phyloP scores from a whole-genome alignment of 2,888 invertebrate species.

The Megaustenia siamemsis region DNA sequence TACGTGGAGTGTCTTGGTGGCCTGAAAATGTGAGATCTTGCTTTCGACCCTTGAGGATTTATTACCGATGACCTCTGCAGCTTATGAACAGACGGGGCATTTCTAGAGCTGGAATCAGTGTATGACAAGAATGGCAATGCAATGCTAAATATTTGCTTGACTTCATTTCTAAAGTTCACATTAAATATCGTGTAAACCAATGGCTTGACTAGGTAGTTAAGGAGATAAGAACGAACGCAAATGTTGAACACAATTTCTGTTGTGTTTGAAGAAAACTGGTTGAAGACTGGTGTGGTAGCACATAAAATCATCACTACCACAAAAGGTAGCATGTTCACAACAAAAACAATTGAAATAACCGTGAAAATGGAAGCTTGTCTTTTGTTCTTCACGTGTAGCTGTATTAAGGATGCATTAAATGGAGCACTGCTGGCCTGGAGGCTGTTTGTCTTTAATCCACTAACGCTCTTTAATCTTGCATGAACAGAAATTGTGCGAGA shows the following conservation, averaged over 20 bases:
- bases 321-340: constrained; percentile 68
- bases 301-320: constrained; percentile 66
- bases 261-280: constrained; percentile 57
- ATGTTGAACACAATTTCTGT: constrained; percentile 68
- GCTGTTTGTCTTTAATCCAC: constrained; percentile 45
- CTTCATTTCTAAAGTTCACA: constrained; percentile 62
- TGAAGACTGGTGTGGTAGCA: constrained; percentile 63
- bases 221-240: constrained; percentile 68
- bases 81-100: not conserved
- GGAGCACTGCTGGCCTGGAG: constrained; percentile 40
- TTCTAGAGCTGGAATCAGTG: not conserved
- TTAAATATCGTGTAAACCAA: constrained; percentile 69
- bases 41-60: constrained; percentile 12
- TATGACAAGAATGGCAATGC: constrained; percentile 36
- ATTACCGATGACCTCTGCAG: constrained; percentile 3
- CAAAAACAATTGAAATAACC: constrained; percentile 67
- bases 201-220: constrained; percentile 69
- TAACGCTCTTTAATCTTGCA: constrained; percentile 46
- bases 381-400: constrained; percentile 59
- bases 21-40: constrained; percentile 42
- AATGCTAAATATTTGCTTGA: constrained; percentile 49
- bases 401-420: constrained; percentile 33
- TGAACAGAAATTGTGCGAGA: constrained; percentile 40
- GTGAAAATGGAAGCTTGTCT: constrained; percentile 70
- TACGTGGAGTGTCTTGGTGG: constrained; percentile 28